A percentile compares a stretch with the other conserved stretches of the same genome.
phyloP scores from a whole-genome alignment of 2,113 vertebrate species.

The Haemorhous mexicanus region DNA sequence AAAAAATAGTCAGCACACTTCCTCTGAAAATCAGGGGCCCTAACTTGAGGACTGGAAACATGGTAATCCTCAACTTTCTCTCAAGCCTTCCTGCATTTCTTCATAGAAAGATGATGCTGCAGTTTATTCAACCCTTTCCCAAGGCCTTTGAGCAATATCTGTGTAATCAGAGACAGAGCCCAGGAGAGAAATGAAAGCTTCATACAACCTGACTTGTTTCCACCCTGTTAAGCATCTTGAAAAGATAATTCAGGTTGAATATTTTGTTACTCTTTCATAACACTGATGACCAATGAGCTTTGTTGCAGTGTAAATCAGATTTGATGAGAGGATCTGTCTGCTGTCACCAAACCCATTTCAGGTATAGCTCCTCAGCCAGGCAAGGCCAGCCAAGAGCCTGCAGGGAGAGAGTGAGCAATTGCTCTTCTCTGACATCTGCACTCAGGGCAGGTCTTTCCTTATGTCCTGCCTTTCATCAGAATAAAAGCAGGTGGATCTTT shows the following conservation, averaged over 20 bases:
- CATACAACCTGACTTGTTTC: conserved; percentile 15
- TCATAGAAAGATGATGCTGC: background rate
- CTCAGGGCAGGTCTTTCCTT: background rate
- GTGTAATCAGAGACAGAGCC: conserved; percentile 29
- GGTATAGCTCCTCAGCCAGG: background rate
- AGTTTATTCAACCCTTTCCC: background rate
- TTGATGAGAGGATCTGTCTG: background rate
- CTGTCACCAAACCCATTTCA: background rate
- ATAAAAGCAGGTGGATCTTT: background rate
- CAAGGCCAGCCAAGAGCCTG: background rate
- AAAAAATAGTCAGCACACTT: background rate
- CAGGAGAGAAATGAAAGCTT: conserved; percentile 40
- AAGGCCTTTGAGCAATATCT: conserved; percentile 13
- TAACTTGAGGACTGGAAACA: background rate
- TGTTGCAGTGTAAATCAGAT: background rate
- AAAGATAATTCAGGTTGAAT: conserved; percentile 21
- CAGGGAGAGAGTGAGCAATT: background rate
- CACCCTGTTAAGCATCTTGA: conserved; percentile 9
- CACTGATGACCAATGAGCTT: background rate
- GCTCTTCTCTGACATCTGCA: background rate
- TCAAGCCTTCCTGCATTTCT: background rate
- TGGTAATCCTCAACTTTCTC: background rate
- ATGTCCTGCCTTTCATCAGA: background rate
- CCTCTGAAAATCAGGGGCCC: background rate
- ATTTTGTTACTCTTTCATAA: conserved; percentile 45